These are phyloP conservation scores for Marmota monax DNA, from an alignment of 2,113 vertebrate species.

Conservation along the genomic window DNA sequence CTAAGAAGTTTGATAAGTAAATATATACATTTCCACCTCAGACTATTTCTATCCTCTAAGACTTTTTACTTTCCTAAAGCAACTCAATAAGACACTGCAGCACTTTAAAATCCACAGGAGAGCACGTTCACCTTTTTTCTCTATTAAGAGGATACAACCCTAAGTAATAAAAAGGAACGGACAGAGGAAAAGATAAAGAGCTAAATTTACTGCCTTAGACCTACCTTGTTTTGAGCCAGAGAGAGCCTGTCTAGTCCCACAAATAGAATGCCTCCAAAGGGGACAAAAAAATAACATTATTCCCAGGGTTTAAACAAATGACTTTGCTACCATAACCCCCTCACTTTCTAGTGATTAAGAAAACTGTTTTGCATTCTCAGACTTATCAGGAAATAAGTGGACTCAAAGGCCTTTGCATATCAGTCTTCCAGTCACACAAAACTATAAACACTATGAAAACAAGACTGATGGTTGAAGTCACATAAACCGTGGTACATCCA, in stretches of 20 bases:
- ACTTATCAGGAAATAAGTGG: neutral
- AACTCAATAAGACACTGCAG: neutral
- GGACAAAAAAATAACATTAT: neutral
- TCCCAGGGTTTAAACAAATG: neutral
- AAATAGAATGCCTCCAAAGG: neutral
- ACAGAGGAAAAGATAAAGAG: neutral
- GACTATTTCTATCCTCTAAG: neutral
- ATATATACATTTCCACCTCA: neutral
- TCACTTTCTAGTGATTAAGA: neutral
- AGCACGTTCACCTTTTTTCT: neutral
- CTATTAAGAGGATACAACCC: neutral
- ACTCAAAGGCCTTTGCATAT: neutral
- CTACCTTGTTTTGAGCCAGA: neutral
- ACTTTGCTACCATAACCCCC: neutral
- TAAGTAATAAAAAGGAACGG: neutral
- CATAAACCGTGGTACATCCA: neutral
- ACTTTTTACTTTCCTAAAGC: neutral
- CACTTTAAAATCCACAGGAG: neutral
- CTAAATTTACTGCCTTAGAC: neutral
- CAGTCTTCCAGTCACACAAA: neutral
- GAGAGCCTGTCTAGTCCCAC: neutral
- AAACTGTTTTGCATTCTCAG: neutral
- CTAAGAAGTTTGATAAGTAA: neutral
- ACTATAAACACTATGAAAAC: neutral
- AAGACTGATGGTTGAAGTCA: neutral